These are phyloP conservation scores for Emys orbicularis DNA, from an alignment of 2,797 vertebrate species.

Conservation along the genomic window DNA sequence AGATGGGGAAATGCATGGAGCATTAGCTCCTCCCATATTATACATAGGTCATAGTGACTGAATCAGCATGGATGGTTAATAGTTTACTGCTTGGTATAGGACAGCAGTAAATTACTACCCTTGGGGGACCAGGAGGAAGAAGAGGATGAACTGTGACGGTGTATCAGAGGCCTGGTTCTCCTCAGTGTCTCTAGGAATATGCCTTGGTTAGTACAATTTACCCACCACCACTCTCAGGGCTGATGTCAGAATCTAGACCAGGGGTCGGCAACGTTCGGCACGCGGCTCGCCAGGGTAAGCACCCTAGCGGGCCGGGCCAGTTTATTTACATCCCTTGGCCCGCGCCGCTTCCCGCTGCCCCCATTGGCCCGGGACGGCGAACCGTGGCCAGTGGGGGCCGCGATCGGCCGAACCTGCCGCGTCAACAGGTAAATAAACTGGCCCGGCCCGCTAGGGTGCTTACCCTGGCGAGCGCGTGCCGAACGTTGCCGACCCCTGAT, in stretches of 20 bases:
- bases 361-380: no score
- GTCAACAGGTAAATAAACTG: no score
- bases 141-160: not conserved
- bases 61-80: not conserved
- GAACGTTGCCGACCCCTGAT: not conserved
- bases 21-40: not conserved
- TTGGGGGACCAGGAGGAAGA: not conserved
- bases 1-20: not conserved
- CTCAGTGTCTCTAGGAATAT: not conserved
- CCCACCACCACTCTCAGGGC: not conserved
- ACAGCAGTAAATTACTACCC: not conserved
- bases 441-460: no score
- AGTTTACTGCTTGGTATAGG: not conserved
- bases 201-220: not conserved
- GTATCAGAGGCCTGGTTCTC: not conserved
- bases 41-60: not conserved
- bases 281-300: no score
- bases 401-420: no score
- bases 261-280: no score
- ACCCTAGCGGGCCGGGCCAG: no score
- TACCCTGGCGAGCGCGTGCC: no score
- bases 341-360: no score
- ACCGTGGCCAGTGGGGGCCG: no score
- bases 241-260: not conserved
- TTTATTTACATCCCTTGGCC: no score